Conservation (phyloP, 2,113 vertebrate genomes). For the Nothoprocta perdicaria region DNA sequence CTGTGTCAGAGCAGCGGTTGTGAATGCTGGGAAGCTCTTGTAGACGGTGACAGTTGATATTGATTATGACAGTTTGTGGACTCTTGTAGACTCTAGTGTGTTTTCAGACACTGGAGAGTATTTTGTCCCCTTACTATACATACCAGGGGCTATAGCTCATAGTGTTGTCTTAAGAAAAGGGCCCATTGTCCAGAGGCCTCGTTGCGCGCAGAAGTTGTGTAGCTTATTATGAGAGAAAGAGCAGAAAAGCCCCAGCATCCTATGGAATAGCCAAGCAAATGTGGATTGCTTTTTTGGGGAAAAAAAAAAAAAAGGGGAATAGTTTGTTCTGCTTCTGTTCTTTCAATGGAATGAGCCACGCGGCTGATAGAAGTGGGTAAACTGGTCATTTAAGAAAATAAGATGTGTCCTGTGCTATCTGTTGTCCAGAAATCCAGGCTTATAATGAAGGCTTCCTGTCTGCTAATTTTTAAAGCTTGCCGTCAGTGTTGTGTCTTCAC, state of each 20-base stretch:
- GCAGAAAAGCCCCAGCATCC: conserved; percentile 36
- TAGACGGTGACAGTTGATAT: conserved; percentile 72
- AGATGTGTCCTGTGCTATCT: not conserved
- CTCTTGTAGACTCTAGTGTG: conserved; percentile 55
- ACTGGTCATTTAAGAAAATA: conserved; percentile 9
- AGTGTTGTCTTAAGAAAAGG: conserved; percentile 51
- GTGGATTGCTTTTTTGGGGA: conserved; percentile 11
- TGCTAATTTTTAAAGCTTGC: not conserved
- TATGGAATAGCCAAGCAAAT: conserved; percentile 42
- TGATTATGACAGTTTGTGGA: conserved; percentile 75
- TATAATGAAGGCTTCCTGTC: not conserved
- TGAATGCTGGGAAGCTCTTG: conserved; percentile 70
- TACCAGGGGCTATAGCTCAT: conserved; percentile 63
- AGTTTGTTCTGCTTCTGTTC: conserved; percentile 15
- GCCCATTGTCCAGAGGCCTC: conserved; percentile 43
- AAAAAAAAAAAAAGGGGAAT: not conserved
- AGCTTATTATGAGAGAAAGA: conserved; percentile 48
- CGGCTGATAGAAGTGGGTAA: conserved; percentile 4
- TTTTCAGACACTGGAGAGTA: conserved; percentile 60
- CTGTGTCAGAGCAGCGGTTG: conserved; percentile 72
- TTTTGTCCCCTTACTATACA: conserved; percentile 67
- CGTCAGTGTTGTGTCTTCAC: not conserved
- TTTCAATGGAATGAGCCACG: not conserved
- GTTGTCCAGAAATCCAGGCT: not conserved
- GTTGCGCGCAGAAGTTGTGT: not conserved